Conservation (phyloP, 2,888 invertebrate genomes). For the Autographa pulchrina region DNA sequence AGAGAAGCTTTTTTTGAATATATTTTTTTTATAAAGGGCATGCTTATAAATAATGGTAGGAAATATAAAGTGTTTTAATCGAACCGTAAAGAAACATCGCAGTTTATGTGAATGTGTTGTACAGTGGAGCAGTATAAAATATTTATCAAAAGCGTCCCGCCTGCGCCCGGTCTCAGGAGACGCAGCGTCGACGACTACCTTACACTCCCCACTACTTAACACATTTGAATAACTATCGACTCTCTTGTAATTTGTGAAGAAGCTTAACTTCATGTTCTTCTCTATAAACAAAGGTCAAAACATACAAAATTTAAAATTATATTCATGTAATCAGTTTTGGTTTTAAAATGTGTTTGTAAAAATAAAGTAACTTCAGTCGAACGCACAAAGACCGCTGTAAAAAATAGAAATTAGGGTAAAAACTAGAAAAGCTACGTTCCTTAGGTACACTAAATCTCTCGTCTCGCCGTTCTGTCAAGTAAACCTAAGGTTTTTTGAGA, state of each 20-base stretch:
- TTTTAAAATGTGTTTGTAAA: neutral
- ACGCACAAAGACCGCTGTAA: neutral
- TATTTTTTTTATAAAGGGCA: no score
- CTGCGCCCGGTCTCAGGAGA: conserved; percentile 75
- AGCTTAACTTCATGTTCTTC: conserved; percentile 28
- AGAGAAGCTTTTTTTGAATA: conserved; percentile 69
- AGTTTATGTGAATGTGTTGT: conserved; percentile 77
- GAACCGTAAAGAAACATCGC: conserved; percentile 76
- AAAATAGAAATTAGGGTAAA: neutral
- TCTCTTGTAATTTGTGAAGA: conserved; percentile 59
- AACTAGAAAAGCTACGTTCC: neutral
- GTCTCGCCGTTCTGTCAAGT: conserved; percentile 9
- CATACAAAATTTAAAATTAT: neutral
- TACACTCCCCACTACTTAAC: conserved; percentile 78
- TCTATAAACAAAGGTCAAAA: neutral
- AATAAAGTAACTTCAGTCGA: neutral
- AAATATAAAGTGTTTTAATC: conserved; percentile 75
- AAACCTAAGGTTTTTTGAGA: conserved; percentile 5
- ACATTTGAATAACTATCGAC: conserved; percentile 76
- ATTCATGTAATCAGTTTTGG: neutral
- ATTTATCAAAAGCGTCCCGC: conserved; percentile 87
- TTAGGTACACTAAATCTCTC: conserved; percentile 5
- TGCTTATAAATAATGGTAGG: conserved; percentile 65
- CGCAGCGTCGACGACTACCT: conserved; percentile 62
- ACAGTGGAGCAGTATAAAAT: conserved; percentile 84